These are phyloP conservation scores for Otis tarda DNA, from an alignment of 2,113 vertebrate species.

Conservation along the genomic window DNA sequence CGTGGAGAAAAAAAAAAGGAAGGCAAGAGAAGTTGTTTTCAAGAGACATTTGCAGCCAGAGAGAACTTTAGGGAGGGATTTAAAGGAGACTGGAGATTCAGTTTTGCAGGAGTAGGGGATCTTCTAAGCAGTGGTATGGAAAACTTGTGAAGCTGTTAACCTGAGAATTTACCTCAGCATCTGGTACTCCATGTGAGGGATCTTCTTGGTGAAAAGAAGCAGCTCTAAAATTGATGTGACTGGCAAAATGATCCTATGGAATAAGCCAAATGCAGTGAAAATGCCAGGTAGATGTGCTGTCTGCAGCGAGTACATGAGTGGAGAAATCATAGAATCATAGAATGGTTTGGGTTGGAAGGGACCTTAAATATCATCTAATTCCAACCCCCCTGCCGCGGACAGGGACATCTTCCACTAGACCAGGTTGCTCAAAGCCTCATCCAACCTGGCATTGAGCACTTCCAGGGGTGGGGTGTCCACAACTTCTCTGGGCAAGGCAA, in stretches of 20 bases:
- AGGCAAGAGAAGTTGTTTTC: not conserved
- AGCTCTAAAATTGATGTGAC: not conserved
- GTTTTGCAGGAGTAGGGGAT: not conserved
- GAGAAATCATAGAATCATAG: not conserved
- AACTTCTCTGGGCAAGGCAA: no score
- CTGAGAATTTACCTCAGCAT: not conserved
- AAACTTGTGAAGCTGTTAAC: not conserved
- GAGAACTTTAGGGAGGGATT: not conserved
- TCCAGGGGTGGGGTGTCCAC: no score
- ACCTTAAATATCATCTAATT: no score
- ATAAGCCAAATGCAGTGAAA: not conserved
- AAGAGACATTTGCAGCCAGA: not conserved
- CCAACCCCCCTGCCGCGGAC: no score
- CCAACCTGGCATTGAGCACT: no score
- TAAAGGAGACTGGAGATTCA: not conserved
- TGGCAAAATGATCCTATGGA: not conserved
- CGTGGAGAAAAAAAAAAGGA: not conserved
- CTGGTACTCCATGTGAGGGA: not conserved
- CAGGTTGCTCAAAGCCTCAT: no score
- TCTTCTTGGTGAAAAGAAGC: not conserved
- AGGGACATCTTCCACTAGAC: no score
- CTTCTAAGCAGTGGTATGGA: not conserved
- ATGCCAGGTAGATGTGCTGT: not conserved
- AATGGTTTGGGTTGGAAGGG: no score
- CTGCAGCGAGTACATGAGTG: not conserved